These are phyloP conservation scores for Brenthis daphne DNA, from an alignment of 2,888 invertebrate genomes.

Conservation along the genomic window DNA sequence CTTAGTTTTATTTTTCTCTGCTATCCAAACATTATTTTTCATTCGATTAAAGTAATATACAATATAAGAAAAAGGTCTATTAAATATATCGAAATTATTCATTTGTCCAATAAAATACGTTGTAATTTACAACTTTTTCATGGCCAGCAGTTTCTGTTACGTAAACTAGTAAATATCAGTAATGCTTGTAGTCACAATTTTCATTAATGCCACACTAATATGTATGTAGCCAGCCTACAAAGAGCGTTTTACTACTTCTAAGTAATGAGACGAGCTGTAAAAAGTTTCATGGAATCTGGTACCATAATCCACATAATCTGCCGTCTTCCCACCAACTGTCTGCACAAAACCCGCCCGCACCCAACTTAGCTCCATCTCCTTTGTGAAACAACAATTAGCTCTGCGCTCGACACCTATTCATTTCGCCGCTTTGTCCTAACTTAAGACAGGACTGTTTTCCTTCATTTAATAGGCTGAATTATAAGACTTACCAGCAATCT, in stretches of 20 bases:
- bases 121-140: too few relatives aligned
- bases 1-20: neutral
- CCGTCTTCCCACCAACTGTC: conserved; percentile 31
- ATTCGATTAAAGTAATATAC: too few relatives aligned
- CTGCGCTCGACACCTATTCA: conserved; percentile 74
- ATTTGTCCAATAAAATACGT: too few relatives aligned
- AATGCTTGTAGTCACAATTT: neutral
- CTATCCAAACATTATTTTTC: too few relatives aligned
- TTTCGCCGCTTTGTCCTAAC: conserved; percentile 63
- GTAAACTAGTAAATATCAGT: neutral
- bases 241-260: conserved; percentile 2
- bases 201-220: neutral
- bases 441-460: conserved; percentile 52
- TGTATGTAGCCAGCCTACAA: neutral
- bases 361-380: conserved; percentile 40
- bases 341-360: conserved; percentile 38
- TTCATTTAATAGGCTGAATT: conserved; percentile 50
- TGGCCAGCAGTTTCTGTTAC: too few relatives aligned
- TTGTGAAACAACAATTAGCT: conserved; percentile 62
- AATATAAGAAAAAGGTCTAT: too few relatives aligned
- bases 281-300: conserved; percentile 20
- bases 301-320: conserved; percentile 27
- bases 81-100: too few relatives aligned
- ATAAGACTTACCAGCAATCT: conserved; percentile 37
- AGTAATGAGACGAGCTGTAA: conserved; percentile 17